Conservation (phyloP, 2,888 invertebrate genomes). For the Amaurobius ferox region DNA sequence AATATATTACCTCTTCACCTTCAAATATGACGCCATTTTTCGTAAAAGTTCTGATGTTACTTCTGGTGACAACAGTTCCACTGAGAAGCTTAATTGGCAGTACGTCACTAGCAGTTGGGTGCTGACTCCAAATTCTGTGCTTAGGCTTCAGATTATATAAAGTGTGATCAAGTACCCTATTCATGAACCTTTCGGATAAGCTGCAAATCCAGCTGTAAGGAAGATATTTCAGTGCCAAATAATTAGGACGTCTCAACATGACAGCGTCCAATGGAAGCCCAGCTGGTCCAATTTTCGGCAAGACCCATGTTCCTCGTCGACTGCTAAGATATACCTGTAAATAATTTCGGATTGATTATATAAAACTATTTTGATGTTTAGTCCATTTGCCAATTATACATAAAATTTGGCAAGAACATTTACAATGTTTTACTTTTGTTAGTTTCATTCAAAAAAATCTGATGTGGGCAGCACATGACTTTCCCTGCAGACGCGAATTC, state of each 20-base stretch:
- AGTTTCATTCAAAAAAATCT: no score
- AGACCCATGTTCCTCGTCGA: conserved; percentile 79
- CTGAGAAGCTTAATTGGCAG: conserved; percentile 78
- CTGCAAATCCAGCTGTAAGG: conserved; percentile 67
- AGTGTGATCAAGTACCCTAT: conserved; percentile 77
- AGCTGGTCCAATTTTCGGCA: conserved; percentile 78
- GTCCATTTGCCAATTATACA: no score
- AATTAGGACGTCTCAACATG: conserved; percentile 41
- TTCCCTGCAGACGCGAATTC: no score
- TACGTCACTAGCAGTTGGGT: conserved; percentile 78
- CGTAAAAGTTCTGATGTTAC: conserved; percentile 76
- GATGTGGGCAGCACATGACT: no score
- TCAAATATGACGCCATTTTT: conserved; percentile 76
- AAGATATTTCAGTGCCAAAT: conserved; percentile 35
- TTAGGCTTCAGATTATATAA: conserved; percentile 78
- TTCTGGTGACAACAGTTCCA: conserved; percentile 76
- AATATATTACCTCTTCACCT: conserved; percentile 76
- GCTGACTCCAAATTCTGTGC: conserved; percentile 76
- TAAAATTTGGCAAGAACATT: no score
- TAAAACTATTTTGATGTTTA: no score
- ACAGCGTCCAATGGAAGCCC: conserved; percentile 77
- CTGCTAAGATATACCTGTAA: conserved; percentile 78
- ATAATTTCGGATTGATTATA: no score
- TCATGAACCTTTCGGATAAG: conserved; percentile 73
- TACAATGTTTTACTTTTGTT: no score